These are phyloP conservation scores for Zygogramma bicolorata DNA, from an alignment of 2,888 invertebrate genomes.

Conservation along the genomic window DNA sequence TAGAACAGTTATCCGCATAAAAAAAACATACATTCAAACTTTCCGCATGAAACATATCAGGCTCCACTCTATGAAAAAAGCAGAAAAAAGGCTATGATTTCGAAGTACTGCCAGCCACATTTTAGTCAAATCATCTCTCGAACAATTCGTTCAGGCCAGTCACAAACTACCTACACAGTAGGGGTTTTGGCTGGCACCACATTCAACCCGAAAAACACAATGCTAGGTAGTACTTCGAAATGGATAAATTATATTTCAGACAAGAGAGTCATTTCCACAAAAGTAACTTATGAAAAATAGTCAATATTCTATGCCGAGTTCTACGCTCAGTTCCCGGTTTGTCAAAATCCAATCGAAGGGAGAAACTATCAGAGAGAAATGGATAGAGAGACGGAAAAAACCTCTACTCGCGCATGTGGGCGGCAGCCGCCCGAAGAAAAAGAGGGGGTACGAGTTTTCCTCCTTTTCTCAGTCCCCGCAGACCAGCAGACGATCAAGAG, in stretches of 20 bases:
- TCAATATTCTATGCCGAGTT: neutral
- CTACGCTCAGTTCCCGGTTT: neutral
- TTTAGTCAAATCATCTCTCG: too few relatives aligned
- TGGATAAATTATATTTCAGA: neutral
- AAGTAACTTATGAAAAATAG: neutral
- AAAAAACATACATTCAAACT: too few relatives aligned
- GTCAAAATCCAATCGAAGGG: conserved; percentile 1
- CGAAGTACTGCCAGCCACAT: too few relatives aligned
- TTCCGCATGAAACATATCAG: too few relatives aligned
- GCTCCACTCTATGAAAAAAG: too few relatives aligned
- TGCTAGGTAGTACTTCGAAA: neutral
- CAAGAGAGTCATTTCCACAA: neutral
- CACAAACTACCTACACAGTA: too few relatives aligned
- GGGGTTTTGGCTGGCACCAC: too few relatives aligned
- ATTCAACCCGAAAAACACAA: too few relatives aligned
- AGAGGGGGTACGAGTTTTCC: neutral
- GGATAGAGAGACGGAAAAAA: neutral
- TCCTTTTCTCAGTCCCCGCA: neutral
- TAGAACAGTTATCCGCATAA: too few relatives aligned
- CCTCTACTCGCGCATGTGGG: neutral
- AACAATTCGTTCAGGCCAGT: too few relatives aligned
- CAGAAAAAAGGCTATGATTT: too few relatives aligned
- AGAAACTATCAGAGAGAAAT: neutral
- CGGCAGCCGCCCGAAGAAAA: neutral
- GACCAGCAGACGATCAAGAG: neutral